Conservation (phyloP, 1,140 invertebrate genomes). For the Saccostrea glomerata region DNA sequence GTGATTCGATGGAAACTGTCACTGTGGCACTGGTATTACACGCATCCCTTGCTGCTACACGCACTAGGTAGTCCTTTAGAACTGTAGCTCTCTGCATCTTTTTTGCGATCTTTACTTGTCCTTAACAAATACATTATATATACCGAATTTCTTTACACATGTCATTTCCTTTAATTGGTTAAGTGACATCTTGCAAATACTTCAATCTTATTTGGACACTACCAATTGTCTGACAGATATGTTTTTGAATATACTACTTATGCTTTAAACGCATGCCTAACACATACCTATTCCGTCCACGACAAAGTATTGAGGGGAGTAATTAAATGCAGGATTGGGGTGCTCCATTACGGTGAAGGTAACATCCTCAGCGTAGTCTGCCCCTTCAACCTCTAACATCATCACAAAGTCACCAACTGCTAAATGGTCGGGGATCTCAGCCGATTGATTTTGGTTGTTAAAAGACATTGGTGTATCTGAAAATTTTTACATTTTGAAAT, state of each 20-base stretch:
- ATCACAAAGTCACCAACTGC: neutral
- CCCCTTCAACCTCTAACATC: neutral
- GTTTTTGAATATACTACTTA: neutral
- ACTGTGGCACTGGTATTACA: neutral
- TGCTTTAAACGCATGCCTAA: neutral
- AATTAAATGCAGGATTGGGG: neutral
- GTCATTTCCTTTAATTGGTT: neutral
- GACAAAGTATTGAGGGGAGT: neutral
- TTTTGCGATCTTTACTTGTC: neutral
- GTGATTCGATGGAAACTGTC: neutral
- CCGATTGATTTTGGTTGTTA: neutral
- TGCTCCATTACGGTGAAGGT: neutral
- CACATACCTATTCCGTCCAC: neutral
- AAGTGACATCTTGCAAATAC: too few species aligned
- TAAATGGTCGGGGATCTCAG: constrained; percentile 12
- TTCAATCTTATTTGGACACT: too few species aligned
- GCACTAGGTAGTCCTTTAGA: neutral
- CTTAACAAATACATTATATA: neutral
- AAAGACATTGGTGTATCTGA: neutral
- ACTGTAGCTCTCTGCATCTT: neutral
- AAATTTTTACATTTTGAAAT: neutral
- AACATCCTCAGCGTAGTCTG: neutral
- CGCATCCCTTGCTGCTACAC: neutral
- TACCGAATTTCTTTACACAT: neutral
- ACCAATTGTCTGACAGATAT: neutral